Evolutionary conservation across 2,888 invertebrate species (phyloP).

Genomic region (Dryadula phaetusa): DNA sequence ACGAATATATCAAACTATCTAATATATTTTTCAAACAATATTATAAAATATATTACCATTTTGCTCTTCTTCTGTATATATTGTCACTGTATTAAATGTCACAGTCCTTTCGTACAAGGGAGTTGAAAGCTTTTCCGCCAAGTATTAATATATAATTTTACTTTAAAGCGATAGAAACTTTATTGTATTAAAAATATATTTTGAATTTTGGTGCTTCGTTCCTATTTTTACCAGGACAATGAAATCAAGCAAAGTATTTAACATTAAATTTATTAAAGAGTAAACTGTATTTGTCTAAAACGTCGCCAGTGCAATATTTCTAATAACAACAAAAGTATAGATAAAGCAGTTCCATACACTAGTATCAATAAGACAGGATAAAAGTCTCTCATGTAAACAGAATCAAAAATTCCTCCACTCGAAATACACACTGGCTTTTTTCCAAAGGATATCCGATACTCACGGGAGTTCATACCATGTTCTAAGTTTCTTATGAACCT

Average conservation of each 20-base stretch:
- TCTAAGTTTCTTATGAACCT: constrained; percentile 84
- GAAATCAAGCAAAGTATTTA: no score
- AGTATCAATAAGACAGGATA: constrained; percentile 78
- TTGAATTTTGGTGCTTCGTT: not conserved
- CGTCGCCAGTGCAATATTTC: constrained; percentile 56
- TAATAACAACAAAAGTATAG: constrained; percentile 57
- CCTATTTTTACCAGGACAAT: no score
- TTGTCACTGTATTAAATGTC: no score
- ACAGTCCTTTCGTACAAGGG: no score
- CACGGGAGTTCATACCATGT: constrained; percentile 84
- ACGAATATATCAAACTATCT: no score
- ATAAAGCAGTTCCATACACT: constrained; percentile 44
- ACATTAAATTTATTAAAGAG: not conserved
- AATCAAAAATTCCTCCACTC: constrained; percentile 82
- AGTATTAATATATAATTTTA: no score
- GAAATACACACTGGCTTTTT: constrained; percentile 85
- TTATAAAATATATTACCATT: no score
- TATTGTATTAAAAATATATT: not conserved
- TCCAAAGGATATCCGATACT: constrained; percentile 81
- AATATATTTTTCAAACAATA: no score
- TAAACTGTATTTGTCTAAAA: not conserved
- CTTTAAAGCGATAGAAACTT: no score
- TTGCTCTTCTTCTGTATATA: no score
- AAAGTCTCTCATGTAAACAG: constrained; percentile 85
- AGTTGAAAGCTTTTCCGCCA: no score